Conservation (phyloP, 2,113 vertebrate species). For the Periophthalmodon schlosseri region DNA sequence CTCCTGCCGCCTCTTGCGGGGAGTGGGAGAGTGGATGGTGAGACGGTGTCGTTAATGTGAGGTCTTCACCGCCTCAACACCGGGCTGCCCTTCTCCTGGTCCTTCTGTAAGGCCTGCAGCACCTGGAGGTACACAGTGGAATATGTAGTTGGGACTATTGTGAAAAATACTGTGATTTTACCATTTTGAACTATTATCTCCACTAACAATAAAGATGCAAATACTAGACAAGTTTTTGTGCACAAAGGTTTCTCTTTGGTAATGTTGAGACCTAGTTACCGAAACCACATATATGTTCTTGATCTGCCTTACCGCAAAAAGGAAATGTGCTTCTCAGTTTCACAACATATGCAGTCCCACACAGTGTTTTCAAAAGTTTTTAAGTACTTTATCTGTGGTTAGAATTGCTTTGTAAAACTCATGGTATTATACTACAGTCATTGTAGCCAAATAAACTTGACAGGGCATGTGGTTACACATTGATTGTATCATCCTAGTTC, state of each 20-base stretch:
- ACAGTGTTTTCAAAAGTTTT: background rate
- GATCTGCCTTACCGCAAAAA: background rate
- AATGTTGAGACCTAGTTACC: background rate
- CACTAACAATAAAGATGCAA: background rate
- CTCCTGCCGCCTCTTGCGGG: background rate
- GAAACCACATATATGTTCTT: background rate
- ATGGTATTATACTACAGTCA: no score
- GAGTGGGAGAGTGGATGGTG: conserved; percentile 14
- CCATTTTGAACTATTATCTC: background rate
- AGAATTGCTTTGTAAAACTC: no score
- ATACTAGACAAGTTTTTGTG: background rate
- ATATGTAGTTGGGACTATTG: no score
- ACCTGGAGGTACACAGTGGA: conserved; percentile 72
- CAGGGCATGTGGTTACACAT: no score
- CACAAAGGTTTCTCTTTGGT: background rate
- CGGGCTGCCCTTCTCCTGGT: conserved; percentile 85
- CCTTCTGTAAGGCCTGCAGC: conserved; percentile 87
- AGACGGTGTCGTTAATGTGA: conserved; percentile 7
- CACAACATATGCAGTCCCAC: background rate
- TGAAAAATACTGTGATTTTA: background rate
- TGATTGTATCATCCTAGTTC: no score
- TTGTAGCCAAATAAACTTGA: no score
- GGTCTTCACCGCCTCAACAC: conserved; percentile 81
- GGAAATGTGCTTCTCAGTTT: background rate
- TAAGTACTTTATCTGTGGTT: background rate